Conservation (phyloP, 2,113 vertebrate genomes). For the Orientallactaga bullata region DNA sequence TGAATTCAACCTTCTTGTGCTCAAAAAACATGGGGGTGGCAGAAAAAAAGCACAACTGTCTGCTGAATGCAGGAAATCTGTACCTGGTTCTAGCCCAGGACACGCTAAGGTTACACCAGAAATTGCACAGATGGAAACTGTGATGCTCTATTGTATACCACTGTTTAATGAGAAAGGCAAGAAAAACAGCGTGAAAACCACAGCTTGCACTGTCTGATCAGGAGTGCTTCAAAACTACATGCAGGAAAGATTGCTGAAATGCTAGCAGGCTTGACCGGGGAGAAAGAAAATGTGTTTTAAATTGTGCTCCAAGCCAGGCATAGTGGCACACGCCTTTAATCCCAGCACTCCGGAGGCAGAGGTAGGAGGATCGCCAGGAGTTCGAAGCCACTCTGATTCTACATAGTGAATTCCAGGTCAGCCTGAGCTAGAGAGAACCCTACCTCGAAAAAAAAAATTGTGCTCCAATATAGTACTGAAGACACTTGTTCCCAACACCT, state of each 20-base stretch:
- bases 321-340: too few species aligned
- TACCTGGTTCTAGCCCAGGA: background rate
- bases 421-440: too few species aligned
- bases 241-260: conserved; percentile 21
- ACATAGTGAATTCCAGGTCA: too few species aligned
- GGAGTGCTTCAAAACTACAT: conserved; percentile 40
- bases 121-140: conserved; percentile 26
- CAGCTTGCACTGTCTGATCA: conserved; percentile 46
- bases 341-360: too few species aligned
- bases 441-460: too few species aligned
- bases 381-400: too few species aligned
- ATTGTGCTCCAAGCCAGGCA: background rate
- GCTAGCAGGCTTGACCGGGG: background rate
- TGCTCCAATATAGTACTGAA: background rate
- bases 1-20: conserved; percentile 35
- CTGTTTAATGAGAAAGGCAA: conserved; percentile 55
- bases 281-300: background rate
- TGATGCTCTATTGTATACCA: conserved; percentile 37
- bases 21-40: background rate
- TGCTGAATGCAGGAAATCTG: conserved; percentile 16
- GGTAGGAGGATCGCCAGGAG: too few species aligned
- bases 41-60: conserved; percentile 9
- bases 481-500: background rate
- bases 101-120: conserved; percentile 32
- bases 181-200: conserved; percentile 46